phyloP scores from a whole-genome alignment of 1,140 invertebrate genomes.

The Brachionus sp. region DNA sequence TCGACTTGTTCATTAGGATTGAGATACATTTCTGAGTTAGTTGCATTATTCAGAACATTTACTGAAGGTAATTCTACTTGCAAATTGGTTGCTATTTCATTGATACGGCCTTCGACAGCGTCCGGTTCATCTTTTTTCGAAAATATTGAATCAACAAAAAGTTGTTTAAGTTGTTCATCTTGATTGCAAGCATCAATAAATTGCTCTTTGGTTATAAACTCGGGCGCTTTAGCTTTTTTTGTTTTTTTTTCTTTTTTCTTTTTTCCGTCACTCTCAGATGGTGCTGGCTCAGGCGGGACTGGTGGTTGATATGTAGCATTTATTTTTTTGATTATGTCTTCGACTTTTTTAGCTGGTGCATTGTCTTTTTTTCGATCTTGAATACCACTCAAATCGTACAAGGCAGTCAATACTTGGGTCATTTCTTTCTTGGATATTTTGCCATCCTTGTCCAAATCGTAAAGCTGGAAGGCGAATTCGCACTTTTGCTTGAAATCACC shows the following conservation, averaged over 20 bases:
- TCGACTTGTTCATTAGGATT: background rate
- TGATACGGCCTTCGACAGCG: background rate
- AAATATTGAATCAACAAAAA: slow-evolving; percentile 43
- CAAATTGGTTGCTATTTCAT: slow-evolving; percentile 4
- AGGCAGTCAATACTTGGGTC: slow-evolving; percentile 41
- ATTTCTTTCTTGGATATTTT: slow-evolving; percentile 46
- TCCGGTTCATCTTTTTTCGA: background rate
- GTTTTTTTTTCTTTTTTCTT: slow-evolving; percentile 33
- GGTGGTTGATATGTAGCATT: slow-evolving; percentile 39
- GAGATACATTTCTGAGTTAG: background rate
- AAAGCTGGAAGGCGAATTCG: slow-evolving; percentile 38
- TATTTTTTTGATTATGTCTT: slow-evolving; percentile 45
- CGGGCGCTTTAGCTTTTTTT: slow-evolving; percentile 35
- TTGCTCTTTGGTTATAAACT: slow-evolving; percentile 40
- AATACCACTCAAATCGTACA: slow-evolving; percentile 44
- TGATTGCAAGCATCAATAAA: slow-evolving; percentile 41
- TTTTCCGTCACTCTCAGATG: background rate
- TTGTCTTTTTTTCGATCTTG: slow-evolving; percentile 17
- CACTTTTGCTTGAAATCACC: slow-evolving; percentile 40
- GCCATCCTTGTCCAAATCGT: slow-evolving; percentile 45
- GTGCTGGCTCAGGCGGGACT: background rate
- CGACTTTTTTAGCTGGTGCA: slow-evolving; percentile 41
- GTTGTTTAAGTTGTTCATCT: slow-evolving; percentile 35
- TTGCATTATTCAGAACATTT: background rate
- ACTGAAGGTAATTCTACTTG: slow-evolving; percentile 22